phyloP scores from a whole-genome alignment of 2,113 vertebrate species.

The Ceyx margarethae region DNA sequence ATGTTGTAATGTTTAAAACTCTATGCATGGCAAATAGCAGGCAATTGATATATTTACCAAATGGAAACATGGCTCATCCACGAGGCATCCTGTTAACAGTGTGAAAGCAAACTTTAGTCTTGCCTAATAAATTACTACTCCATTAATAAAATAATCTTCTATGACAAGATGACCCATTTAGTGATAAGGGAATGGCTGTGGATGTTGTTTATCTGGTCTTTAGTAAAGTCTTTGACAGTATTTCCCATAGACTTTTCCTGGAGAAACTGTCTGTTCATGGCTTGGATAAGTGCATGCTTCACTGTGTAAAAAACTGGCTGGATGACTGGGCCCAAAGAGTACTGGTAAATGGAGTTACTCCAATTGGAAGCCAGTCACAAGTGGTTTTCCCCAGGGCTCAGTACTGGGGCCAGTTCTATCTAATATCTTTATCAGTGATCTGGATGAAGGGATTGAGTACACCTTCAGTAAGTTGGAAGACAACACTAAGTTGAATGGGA shows the following conservation, averaged over 20 bases:
- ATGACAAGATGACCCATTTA: background rate
- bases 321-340: background rate
- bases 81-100: background rate
- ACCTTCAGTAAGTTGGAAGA: background rate
- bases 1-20: slow-evolving; percentile 29
- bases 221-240: background rate
- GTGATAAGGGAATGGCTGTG: background rate
- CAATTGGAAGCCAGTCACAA: fast-evolving
- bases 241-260: background rate
- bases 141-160: background rate
- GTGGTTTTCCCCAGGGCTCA: background rate
- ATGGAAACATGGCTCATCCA: background rate
- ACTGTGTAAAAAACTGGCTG: background rate
- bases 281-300: background rate
- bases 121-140: background rate
- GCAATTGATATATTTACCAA: slow-evolving; percentile 14
- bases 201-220: background rate
- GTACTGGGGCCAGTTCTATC: background rate
- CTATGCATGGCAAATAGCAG: background rate
- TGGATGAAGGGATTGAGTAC: fast-evolving
- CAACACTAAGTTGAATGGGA: background rate
- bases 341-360: background rate
- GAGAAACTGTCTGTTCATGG: background rate
- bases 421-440: background rate
- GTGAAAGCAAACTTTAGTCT: slow-evolving; percentile 28